Base-by-base conservation (phyloP, 2,797 vertebrate species). In the Aplochiton taeniatus region DNA sequence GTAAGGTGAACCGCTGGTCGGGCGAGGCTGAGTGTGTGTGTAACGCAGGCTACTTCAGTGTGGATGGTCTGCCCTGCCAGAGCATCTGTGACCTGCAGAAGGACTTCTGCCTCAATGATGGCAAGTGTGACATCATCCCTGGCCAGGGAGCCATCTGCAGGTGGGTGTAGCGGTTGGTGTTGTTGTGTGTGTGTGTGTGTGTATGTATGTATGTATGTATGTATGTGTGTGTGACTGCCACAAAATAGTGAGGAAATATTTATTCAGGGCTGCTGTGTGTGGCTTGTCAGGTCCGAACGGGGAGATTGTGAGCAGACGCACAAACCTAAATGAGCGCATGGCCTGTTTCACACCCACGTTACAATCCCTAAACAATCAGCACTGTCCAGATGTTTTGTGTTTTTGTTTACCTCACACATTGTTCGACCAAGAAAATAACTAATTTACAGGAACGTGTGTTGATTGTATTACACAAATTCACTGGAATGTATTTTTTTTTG, bases 121-220 rank as follows among this genome's bases (percentile, higher is more conserved):
- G 97, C 11, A 97, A 96, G 76, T 99, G 97, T 68, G 97, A 99
- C 78, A 83, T 97, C 67, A 92, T 96, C 63, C 93, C 94, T 0
- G 95, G 93, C 1, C 95, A 95, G 58, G 96, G 98, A 10, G 96
- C 96, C 80, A 97, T 99, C 85, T 99, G 98, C 82, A 96, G 97
- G 97, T 98, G 63, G 46, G 89, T 63, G 55, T 49, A 48, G 17
- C n/a, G 58, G 61, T 57, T 56, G 41, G 14, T 13, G 54, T 41
- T 42, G 11, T 11, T 19, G 1, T 1, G 44, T 46, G 50, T 63
- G 48, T 47, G 47, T 55, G 20, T 63, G 12, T 61, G 46, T 58
- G 6, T 42, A 14, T 49, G 18, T 58, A 16, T 18, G 44, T 8
- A n/a, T n/a, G n/a, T 41, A 54, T 47, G 63, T 70, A 4, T 63